Evolutionary conservation across 2,113 vertebrate genomes (phyloP).

Genomic region (Alectura lathami): DNA sequence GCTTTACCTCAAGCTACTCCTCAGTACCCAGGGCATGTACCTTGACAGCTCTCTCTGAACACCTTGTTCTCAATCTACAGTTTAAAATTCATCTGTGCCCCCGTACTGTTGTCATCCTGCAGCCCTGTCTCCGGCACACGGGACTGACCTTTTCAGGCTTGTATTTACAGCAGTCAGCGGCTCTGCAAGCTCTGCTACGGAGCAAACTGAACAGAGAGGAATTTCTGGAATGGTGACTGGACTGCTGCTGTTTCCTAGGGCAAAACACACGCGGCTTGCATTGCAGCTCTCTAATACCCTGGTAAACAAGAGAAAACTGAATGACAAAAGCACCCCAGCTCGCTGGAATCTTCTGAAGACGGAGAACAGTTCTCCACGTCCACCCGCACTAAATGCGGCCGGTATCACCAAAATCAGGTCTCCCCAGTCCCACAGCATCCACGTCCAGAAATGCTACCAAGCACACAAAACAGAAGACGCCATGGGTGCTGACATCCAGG

Average conservation of each 20-base stretch:
- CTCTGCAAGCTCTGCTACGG: neutral
- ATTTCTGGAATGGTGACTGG: slow-evolving; percentile 58
- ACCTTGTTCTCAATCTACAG: neutral
- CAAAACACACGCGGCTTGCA: neutral
- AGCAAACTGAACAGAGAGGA: neutral
- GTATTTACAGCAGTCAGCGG: neutral
- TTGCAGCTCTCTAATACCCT: neutral
- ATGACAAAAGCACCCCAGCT: slow-evolving; percentile 26
- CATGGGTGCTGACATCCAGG: neutral
- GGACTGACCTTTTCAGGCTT: slow-evolving; percentile 61
- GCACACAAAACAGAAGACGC: neutral
- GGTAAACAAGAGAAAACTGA: slow-evolving; percentile 42
- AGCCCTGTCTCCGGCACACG: neutral
- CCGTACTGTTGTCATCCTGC: neutral
- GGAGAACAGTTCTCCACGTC: neutral
- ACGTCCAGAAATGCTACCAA: neutral
- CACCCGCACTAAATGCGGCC: neutral
- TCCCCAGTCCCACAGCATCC: neutral
- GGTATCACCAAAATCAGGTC: neutral
- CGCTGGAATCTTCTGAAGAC: neutral
- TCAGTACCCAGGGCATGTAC: neutral
- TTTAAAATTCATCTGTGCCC: neutral
- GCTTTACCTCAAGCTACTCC: neutral
- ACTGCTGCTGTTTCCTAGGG: slow-evolving; percentile 39
- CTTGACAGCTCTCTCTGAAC: neutral